Conservation (phyloP, 2,888 invertebrate genomes). For the Quadroppia sp. region DNA sequence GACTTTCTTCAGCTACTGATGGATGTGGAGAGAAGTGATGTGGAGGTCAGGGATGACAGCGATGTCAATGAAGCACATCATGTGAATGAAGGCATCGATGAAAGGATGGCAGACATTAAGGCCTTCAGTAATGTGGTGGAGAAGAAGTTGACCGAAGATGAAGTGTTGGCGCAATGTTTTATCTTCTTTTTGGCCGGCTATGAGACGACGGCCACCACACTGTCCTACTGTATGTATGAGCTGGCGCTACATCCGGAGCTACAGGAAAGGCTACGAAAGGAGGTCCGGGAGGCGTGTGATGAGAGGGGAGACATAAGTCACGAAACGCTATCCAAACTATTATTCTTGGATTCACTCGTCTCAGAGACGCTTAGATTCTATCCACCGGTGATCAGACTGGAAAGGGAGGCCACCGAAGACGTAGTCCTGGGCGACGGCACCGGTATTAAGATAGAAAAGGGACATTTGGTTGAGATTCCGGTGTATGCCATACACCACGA, state of each 20-base stretch:
- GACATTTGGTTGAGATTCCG: too few species aligned
- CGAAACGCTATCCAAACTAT: background rate
- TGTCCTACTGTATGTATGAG: slow-evolving; percentile 32
- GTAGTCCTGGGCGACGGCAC: background rate
- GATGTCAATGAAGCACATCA: slow-evolving; percentile 32
- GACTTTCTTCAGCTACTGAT: slow-evolving; percentile 35
- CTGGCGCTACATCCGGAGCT: slow-evolving; percentile 28
- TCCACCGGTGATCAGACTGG: slow-evolving; percentile 25
- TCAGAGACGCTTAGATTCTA: slow-evolving; percentile 37
- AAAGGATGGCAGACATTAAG: background rate
- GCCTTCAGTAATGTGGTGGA: background rate
- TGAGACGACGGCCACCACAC: slow-evolving; percentile 38
- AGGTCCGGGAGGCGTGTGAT: background rate
- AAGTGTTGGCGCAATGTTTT: slow-evolving; percentile 26
- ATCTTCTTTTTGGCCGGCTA: slow-evolving; percentile 33
- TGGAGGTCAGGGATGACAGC: background rate
- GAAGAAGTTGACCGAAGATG: slow-evolving; percentile 13
- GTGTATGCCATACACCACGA: too few species aligned
- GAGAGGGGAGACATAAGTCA: slow-evolving; percentile 11
- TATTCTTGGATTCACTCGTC: slow-evolving; percentile 31
- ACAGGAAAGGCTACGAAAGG: slow-evolving; percentile 26
- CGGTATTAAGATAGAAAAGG: slow-evolving; percentile 18
- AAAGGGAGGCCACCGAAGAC: slow-evolving; percentile 10
- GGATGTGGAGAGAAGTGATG: slow-evolving; percentile 33
- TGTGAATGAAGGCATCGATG: slow-evolving; percentile 21